Percentiles rank a stretch among this genome's conserved stretches.
phyloP scores from a whole-genome alignment of 2,888 invertebrate species.

The Rhyacophila evoluta region DNA sequence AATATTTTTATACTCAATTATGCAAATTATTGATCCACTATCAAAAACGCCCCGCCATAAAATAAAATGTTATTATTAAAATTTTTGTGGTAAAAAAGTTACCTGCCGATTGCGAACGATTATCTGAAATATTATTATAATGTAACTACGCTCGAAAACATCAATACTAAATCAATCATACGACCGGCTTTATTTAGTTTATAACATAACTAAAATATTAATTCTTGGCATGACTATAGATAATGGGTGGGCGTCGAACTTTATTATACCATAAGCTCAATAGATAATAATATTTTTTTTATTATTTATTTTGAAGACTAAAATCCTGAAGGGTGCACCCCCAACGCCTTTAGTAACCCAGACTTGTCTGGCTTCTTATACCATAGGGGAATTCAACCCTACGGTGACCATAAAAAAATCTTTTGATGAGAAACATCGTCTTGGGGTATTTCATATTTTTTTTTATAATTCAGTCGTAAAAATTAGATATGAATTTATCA shows the following conservation, averaged over 20 bases:
- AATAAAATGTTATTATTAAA: neutral
- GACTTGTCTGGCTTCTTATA: neutral
- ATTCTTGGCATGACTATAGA: neutral
- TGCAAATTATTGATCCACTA: neutral
- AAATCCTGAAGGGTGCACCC: neutral
- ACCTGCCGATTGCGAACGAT: neutral
- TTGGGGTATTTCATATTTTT: too few relatives aligned
- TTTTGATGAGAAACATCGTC: too few relatives aligned
- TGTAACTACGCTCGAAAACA: neutral
- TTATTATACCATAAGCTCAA: neutral
- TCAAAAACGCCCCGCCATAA: neutral
- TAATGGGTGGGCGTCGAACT: conserved; percentile 37
- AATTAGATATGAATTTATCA: too few relatives aligned
- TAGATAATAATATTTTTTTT: neutral
- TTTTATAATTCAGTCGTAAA: too few relatives aligned
- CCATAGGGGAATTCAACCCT: neutral
- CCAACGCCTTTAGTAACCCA: neutral
- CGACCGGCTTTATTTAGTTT: neutral
- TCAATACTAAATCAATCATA: neutral
- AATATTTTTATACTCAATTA: too few relatives aligned
- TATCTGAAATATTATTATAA: conserved; percentile 14
- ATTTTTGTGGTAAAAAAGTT: neutral
- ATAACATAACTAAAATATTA: conserved; percentile 16
- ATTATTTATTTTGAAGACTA: neutral
- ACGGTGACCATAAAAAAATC: too few relatives aligned